These are phyloP conservation scores for Cephus pulcher DNA, from an alignment of 2,888 invertebrate genomes.

Conservation along the genomic window DNA sequence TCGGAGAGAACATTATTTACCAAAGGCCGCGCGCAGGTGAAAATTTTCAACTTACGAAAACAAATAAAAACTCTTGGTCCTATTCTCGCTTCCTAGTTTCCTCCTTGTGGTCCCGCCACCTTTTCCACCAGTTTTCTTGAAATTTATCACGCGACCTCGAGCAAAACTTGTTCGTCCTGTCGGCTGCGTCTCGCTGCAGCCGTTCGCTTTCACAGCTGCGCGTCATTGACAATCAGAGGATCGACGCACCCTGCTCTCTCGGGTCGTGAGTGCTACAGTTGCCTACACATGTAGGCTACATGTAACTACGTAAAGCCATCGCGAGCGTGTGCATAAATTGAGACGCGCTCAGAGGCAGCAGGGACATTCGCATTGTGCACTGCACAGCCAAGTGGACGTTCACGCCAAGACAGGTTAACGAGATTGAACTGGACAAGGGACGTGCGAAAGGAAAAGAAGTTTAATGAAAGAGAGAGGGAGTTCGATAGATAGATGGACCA, in stretches of 20 bases:
- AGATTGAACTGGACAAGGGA: not conserved
- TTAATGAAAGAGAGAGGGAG: not conserved
- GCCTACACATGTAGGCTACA: too few relatives aligned
- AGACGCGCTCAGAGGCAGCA: slow-evolving; percentile 36
- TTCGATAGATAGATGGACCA: slow-evolving; percentile 15
- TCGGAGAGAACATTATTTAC: slow-evolving; percentile 41
- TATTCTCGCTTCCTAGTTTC: slow-evolving; percentile 4
- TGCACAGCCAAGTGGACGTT: too few relatives aligned
- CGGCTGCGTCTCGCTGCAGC: too few relatives aligned
- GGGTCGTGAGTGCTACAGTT: too few relatives aligned
- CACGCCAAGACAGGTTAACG: not conserved
- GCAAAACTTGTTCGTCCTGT: too few relatives aligned
- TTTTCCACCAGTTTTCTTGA: too few relatives aligned
- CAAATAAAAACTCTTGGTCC: not conserved
- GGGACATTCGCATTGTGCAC: slow-evolving; percentile 33
- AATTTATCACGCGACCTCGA: too few relatives aligned
- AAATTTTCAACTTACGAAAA: slow-evolving; percentile 6
- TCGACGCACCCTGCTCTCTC: too few relatives aligned
- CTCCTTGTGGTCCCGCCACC: too few relatives aligned
- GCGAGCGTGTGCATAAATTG: slow-evolving; percentile 38
- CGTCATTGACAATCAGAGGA: too few relatives aligned
- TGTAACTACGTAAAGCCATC: too few relatives aligned
- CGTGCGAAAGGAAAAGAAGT: not conserved
- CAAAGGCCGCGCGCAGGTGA: not conserved
- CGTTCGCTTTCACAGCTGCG: too few relatives aligned